Evolutionary conservation across 2,888 invertebrate genomes (phyloP).

Genomic region (Chaitophorus viminalis): DNA sequence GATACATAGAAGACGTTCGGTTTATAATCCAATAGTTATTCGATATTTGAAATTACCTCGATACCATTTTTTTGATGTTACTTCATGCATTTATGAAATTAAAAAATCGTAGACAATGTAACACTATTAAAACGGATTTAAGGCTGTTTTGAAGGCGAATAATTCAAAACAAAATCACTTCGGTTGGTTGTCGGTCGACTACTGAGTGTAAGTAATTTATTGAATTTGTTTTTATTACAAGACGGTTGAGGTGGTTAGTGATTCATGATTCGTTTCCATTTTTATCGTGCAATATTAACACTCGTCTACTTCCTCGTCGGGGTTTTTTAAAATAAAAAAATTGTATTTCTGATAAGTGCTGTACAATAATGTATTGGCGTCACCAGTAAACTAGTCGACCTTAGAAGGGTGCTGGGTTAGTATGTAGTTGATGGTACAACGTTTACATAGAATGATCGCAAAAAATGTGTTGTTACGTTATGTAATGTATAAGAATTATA

Average conservation of each 20-base stretch:
- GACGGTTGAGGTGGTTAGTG: not conserved
- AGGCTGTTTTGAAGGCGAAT: not conserved
- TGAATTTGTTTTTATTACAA: conserved; percentile 33
- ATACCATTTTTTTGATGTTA: too few relatives aligned
- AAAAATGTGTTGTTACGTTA: not conserved
- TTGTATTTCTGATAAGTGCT: not conserved
- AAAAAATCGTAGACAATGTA: not conserved
- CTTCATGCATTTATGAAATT: too few relatives aligned
- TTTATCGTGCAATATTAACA: not conserved
- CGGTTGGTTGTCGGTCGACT: conserved; percentile 1
- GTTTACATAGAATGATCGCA: not conserved
- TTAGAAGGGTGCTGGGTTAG: conserved; percentile 39
- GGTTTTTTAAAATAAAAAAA: conserved; percentile 24
- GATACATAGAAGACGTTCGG: not conserved
- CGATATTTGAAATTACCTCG: not conserved
- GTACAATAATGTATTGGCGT: not conserved
- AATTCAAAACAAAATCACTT: not conserved
- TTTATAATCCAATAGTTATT: not conserved
- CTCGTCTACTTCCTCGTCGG: conserved; percentile 40
- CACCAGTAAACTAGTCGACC: conserved; percentile 39
- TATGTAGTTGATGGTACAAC: not conserved
- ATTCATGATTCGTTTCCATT: conserved; percentile 39
- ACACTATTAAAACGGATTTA: not conserved
- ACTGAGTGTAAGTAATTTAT: conserved; percentile 16
- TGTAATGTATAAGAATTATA: not conserved